Conservation (phyloP, 2,797 vertebrate species). For the Syngnathus acus region DNA sequence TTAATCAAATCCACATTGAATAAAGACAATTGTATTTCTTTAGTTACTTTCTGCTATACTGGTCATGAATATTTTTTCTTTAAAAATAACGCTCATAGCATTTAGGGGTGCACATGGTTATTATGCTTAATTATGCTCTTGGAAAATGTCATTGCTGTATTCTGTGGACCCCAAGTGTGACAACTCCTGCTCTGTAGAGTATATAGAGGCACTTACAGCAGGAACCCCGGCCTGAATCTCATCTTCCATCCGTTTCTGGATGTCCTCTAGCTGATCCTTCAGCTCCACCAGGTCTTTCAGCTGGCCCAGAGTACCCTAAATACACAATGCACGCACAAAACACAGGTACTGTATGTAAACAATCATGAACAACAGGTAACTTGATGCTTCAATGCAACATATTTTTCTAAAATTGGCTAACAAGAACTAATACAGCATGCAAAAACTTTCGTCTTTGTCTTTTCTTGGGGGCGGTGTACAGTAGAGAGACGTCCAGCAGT, state of each 20-base stretch:
- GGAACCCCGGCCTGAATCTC: conserved; percentile 83
- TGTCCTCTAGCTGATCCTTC: conserved; percentile 83
- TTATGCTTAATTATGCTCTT: neutral
- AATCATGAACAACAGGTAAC: neutral
- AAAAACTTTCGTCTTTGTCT: neutral
- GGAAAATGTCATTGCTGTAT: neutral
- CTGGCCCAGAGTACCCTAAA: conserved; percentile 75
- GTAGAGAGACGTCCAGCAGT: neutral
- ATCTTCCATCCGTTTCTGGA: conserved; percentile 81
- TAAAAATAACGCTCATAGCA: neutral
- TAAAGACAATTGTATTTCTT: too few relatives aligned
- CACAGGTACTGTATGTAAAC: neutral
- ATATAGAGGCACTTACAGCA: conserved; percentile 66
- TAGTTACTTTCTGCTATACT: too few relatives aligned
- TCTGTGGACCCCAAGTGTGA: neutral
- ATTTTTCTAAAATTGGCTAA: neutral
- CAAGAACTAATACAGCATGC: neutral
- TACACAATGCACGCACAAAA: neutral
- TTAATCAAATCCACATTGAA: too few relatives aligned
- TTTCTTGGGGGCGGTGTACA: neutral
- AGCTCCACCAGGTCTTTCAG: conserved; percentile 86
- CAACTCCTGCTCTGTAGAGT: neutral
- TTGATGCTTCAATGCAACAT: neutral
- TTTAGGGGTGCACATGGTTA: neutral
- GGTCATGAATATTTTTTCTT: too few relatives aligned